Conservation (phyloP, 2,888 invertebrate genomes). For the Drosophila emarginata region DNA sequence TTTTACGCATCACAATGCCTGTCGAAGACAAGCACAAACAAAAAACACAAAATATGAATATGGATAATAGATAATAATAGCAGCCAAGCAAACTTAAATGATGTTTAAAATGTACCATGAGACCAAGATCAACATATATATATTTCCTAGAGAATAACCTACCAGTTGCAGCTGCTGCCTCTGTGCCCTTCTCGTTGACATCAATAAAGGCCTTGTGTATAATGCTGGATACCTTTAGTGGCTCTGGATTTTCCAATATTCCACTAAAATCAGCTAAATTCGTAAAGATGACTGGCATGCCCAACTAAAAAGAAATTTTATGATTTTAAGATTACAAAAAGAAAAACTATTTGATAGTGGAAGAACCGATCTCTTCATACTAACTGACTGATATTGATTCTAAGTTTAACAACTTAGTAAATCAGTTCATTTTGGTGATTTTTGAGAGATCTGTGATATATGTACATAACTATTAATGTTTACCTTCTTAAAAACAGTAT, state of each 20-base stretch:
- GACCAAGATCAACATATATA: background rate
- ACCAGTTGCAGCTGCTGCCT: slow-evolving; percentile 91
- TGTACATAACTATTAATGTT: background rate
- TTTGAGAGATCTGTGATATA: background rate
- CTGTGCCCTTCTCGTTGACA: slow-evolving; percentile 94
- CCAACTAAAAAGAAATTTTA: slow-evolving; percentile 84
- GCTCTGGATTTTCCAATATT: slow-evolving; percentile 83
- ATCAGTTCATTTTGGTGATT: too few relatives aligned
- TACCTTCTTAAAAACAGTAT: slow-evolving; percentile 57
- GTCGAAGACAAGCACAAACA: slow-evolving; percentile 38
- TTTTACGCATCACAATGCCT: slow-evolving; percentile 83
- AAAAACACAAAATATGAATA: slow-evolving; percentile 24
- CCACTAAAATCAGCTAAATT: slow-evolving; percentile 85
- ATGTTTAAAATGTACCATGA: slow-evolving; percentile 1
- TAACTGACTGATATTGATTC: too few relatives aligned
- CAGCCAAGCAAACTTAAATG: slow-evolving; percentile 11
- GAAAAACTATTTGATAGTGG: background rate
- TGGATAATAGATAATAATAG: background rate
- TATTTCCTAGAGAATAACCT: slow-evolving; percentile 22
- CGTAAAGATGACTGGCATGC: slow-evolving; percentile 87
- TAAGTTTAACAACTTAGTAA: too few relatives aligned
- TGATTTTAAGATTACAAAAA: too few relatives aligned
- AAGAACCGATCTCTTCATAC: background rate
- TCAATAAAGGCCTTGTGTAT: slow-evolving; percentile 94
- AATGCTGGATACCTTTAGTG: slow-evolving; percentile 86